Conservation (phyloP, 1,140 invertebrate species). For the Teleogryllus occipitalis region DNA sequence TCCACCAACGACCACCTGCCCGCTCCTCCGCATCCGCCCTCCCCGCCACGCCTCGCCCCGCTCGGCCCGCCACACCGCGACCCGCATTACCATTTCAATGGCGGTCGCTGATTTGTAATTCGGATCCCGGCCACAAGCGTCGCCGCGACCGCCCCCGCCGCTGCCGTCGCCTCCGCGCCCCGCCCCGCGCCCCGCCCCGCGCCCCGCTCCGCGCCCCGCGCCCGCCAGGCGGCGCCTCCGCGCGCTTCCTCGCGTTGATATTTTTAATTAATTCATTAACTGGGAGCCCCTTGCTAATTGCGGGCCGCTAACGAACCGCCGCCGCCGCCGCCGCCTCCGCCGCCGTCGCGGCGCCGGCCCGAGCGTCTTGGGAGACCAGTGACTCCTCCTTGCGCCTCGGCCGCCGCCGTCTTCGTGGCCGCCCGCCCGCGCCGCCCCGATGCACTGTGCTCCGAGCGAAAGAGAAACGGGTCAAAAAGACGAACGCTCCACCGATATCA, state of each 20-base stretch:
- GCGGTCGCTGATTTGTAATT: neutral
- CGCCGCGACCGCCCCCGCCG: too few relatives aligned
- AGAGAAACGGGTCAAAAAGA: neutral
- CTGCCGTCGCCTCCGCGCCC: neutral
- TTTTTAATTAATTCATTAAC: neutral
- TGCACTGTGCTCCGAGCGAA: neutral
- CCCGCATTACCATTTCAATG: neutral
- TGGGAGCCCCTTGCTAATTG: neutral
- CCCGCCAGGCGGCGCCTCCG: too few relatives aligned
- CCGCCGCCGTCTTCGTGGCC: neutral
- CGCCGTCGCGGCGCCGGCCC: too few relatives aligned
- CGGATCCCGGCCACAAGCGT: neutral
- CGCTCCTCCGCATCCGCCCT: too few relatives aligned
- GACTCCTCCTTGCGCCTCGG: neutral
- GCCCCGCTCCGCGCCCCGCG: too few relatives aligned
- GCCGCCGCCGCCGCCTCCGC: too few relatives aligned
- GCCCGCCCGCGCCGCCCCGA: neutral
- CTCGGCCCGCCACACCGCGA: neutral
- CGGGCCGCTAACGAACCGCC: neutral
- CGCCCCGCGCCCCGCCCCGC: too few relatives aligned
- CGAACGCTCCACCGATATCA: too few relatives aligned
- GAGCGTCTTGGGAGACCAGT: neutral
- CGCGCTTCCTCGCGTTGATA: neutral
- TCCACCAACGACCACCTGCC: too few relatives aligned
- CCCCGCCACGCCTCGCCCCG: too few relatives aligned